Conservation (phyloP, 2,797 vertebrate genomes). For the Poecilia wingei region DNA sequence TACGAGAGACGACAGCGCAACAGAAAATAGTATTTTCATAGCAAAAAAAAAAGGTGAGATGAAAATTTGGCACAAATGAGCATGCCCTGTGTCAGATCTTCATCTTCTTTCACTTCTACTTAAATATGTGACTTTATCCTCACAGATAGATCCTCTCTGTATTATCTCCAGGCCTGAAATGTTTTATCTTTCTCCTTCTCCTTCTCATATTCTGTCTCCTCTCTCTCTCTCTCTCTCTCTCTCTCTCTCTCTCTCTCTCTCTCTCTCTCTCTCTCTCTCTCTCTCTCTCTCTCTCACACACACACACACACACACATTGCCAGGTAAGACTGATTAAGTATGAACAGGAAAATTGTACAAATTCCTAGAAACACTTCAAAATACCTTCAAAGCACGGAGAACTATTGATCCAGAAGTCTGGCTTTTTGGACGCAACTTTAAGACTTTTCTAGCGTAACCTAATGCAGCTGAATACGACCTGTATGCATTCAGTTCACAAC, state of each 20-base stretch:
- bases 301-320: too few species aligned
- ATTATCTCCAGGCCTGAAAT: neutral
- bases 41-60: neutral
- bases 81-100: neutral
- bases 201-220: too few species aligned
- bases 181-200: too few species aligned
- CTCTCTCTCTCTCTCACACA: too few species aligned
- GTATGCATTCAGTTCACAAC: neutral
- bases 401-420: neutral
- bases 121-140: neutral
- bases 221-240: too few species aligned
- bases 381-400: neutral
- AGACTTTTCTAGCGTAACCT: too few species aligned
- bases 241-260: too few species aligned
- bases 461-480: too few species aligned
- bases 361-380: neutral
- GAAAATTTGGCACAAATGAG: neutral
- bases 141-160: neutral
- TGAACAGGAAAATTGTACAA: neutral
- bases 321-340: neutral
- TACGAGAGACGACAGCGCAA: neutral
- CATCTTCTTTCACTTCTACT: neutral
- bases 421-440: neutral
- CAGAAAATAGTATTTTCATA: neutral
- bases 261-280: too few species aligned